Conservation (phyloP, 2,113 vertebrate genomes). For the Erythrolamprus reginae region DNA sequence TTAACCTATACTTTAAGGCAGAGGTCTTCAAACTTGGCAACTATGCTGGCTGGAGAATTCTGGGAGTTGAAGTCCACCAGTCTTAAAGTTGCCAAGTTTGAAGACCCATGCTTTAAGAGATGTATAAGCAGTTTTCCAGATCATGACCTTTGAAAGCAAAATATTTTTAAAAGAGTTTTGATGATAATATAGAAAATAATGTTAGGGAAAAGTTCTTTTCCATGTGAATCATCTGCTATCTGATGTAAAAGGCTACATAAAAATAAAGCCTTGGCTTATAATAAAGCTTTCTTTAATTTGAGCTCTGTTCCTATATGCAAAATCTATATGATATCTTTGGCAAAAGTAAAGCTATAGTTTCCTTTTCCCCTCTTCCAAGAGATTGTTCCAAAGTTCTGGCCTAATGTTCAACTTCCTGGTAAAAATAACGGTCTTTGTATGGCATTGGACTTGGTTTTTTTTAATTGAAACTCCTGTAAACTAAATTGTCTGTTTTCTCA, state of each 20-base stretch:
- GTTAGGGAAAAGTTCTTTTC: not conserved
- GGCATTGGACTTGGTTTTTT: not conserved
- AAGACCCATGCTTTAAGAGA: too few species aligned
- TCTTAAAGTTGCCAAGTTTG: too few species aligned
- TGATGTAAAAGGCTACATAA: not conserved
- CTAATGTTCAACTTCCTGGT: not conserved
- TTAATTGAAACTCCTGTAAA: not conserved
- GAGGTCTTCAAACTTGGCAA: too few species aligned
- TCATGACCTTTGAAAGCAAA: not conserved
- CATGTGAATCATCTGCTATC: not conserved
- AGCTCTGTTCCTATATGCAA: not conserved
- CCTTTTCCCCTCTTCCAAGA: not conserved
- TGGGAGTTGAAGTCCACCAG: too few species aligned
- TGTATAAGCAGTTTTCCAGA: not conserved
- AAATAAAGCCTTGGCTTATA: not conserved
- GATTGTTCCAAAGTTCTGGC: not conserved
- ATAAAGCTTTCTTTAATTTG: not conserved
- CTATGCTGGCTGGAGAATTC: too few species aligned
- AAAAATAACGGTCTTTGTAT: not conserved
- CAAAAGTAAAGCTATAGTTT: not conserved
- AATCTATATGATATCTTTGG: not conserved
- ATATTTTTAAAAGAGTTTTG: not conserved
- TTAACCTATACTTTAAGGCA: not conserved
- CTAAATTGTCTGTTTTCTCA: conserved; percentile 51
- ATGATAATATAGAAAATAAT: not conserved